These are phyloP conservation scores for Clarias batrachus DNA, from an alignment of 2,113 vertebrate species.

Conservation along the genomic window DNA sequence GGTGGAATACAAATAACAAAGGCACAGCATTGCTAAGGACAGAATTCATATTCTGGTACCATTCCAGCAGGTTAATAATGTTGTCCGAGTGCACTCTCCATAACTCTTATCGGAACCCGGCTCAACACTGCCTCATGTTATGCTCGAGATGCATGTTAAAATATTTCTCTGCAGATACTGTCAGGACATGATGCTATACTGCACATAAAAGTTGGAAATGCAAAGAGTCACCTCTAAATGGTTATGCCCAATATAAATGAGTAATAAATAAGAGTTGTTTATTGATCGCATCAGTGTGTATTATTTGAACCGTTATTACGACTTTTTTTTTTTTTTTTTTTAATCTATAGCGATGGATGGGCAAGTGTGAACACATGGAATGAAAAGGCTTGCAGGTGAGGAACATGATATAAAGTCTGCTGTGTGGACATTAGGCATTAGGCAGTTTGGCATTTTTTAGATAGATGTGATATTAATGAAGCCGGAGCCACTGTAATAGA, in stretches of 20 bases:
- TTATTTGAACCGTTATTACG: not conserved
- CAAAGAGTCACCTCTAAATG: constrained; percentile 16
- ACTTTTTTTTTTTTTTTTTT: too few species aligned
- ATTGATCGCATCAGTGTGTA: constrained; percentile 27
- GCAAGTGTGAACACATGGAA: not conserved
- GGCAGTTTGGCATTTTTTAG: constrained; percentile 12
- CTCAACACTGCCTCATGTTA: not conserved
- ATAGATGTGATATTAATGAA: constrained; percentile 44
- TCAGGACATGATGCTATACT: constrained; percentile 15
- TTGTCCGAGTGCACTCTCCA: constrained; percentile 23
- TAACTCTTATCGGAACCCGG: constrained; percentile 23
- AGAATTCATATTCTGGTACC: constrained; percentile 43
- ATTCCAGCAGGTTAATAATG: constrained; percentile 30
- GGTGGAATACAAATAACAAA: constrained; percentile 40
- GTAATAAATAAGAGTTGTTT: constrained; percentile 16
- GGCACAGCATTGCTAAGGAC: constrained; percentile 4
- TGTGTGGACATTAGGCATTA: constrained; percentile 17
- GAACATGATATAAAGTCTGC: constrained; percentile 18
- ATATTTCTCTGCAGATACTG: constrained; percentile 26
- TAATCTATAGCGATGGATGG: not conserved
- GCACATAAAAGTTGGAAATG: constrained; percentile 25
- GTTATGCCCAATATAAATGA: constrained; percentile 26
- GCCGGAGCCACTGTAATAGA: constrained; percentile 23
- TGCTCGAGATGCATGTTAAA: constrained; percentile 12
- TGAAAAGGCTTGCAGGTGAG: constrained; percentile 28